These are phyloP conservation scores for Melospiza melodia DNA, from an alignment of 2,113 vertebrate species.

Conservation along the genomic window DNA sequence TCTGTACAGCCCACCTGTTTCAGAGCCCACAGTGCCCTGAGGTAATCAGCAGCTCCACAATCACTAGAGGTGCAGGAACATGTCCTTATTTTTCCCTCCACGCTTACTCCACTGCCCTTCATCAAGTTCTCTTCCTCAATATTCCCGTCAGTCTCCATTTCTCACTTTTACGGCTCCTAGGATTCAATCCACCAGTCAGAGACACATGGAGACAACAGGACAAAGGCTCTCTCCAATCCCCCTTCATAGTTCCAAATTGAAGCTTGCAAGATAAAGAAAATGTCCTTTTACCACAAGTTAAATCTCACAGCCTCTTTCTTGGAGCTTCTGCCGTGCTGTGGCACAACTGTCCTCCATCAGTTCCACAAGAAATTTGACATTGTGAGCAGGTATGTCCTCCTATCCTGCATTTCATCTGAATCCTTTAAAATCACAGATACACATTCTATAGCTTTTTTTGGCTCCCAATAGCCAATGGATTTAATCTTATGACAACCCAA, in stretches of 20 bases:
- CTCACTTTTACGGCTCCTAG: fast-evolving
- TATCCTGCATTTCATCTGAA: background rate
- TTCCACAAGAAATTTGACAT: background rate
- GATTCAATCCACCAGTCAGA: background rate
- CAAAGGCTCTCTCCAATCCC: background rate
- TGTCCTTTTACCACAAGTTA: background rate
- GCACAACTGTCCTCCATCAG: background rate
- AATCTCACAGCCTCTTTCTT: background rate
- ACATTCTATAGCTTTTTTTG: background rate
- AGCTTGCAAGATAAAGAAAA: background rate
- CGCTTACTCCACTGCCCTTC: background rate
- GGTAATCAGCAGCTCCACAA: background rate
- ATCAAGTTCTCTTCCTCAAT: background rate
- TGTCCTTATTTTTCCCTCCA: background rate
- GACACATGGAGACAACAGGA: fast-evolving
- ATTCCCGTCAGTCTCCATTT: background rate
- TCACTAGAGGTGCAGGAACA: background rate
- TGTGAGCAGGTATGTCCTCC: background rate
- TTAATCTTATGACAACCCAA: background rate
- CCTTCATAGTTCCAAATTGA: fast-evolving
- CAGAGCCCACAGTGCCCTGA: background rate
- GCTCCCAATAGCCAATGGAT: background rate
- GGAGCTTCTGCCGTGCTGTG: background rate
- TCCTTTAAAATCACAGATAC: background rate
- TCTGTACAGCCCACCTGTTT: background rate